Conservation (phyloP, 2,888 invertebrate genomes). For the Drosophila ezoana region DNA sequence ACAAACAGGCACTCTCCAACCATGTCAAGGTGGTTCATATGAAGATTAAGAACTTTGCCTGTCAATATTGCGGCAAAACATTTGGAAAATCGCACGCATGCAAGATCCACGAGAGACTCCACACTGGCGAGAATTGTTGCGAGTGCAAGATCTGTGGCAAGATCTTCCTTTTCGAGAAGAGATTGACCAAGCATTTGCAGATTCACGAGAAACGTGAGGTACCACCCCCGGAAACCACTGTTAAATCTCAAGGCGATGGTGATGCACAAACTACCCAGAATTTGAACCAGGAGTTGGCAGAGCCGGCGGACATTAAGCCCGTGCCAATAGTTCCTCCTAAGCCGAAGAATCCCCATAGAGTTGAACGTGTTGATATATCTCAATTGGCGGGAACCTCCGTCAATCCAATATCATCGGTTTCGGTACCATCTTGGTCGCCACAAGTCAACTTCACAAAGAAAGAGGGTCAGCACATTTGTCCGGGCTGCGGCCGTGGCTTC, state of each 20-base stretch:
- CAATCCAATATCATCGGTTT: slow-evolving; percentile 82
- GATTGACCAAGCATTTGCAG: slow-evolving; percentile 82
- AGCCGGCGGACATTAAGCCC: slow-evolving; percentile 47
- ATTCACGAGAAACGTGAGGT: slow-evolving; percentile 81
- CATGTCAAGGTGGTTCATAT: slow-evolving; percentile 82
- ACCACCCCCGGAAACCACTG: slow-evolving; percentile 42
- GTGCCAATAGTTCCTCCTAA: slow-evolving; percentile 62
- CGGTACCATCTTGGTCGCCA: slow-evolving; percentile 81
- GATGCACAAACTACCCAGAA: slow-evolving; percentile 19
- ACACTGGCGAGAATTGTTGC: slow-evolving; percentile 82
- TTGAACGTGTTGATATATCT: slow-evolving; percentile 81
- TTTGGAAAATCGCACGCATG: slow-evolving; percentile 83
- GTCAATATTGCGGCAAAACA: slow-evolving; percentile 82
- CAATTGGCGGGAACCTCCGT: slow-evolving; percentile 82
- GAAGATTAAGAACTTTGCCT: slow-evolving; percentile 82
- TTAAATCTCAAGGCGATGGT: slow-evolving; percentile 41
- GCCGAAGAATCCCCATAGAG: slow-evolving; percentile 80
- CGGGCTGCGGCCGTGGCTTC: slow-evolving; percentile 82
- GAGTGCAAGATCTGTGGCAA: slow-evolving; percentile 82
- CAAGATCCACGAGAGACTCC: slow-evolving; percentile 82
- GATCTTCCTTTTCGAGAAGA: slow-evolving; percentile 80
- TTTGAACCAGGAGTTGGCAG: slow-evolving; percentile 30
- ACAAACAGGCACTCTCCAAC: slow-evolving; percentile 81
- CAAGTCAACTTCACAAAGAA: slow-evolving; percentile 84
- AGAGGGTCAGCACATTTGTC: slow-evolving; percentile 83